Conservation (phyloP, 2,888 invertebrate species). For the Caenorhabditis sp. region DNA sequence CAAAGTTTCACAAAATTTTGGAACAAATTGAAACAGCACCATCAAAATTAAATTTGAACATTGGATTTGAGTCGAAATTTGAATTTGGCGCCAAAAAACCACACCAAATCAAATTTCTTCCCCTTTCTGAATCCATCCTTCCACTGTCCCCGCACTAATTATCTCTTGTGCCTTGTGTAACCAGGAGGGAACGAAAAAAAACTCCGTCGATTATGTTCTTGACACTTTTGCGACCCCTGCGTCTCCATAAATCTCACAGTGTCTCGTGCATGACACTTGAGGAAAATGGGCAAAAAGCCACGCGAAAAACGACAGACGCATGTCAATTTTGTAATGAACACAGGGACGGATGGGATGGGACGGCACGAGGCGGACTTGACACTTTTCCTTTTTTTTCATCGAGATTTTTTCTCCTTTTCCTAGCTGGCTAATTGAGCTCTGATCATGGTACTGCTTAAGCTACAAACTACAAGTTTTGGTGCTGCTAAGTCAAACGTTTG, state of each 20-base stretch:
- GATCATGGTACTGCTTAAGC: no score
- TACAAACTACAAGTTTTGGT: no score
- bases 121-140: no score
- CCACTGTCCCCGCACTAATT: background rate
- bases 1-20: no score
- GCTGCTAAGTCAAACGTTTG: no score
- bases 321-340: constrained; percentile 36
- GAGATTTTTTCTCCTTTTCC: no score
- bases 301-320: no score
- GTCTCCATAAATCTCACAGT: constrained; percentile 18
- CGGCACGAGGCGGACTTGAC: background rate
- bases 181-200: constrained; percentile 22
- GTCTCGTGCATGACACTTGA: constrained; percentile 33
- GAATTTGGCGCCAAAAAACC: background rate
- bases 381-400: no score
- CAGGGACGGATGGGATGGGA: background rate
- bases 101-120: background rate
- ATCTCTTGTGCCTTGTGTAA: constrained; percentile 4
- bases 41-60: no score
- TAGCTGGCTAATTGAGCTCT: no score
- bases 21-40: no score
- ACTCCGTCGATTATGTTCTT: constrained; percentile 54
- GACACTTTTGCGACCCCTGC: constrained; percentile 33
- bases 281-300: constrained; percentile 25
- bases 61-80: no score